Conservation (phyloP, 2,113 vertebrate species). For the Elaphurus davidianus region DNA sequence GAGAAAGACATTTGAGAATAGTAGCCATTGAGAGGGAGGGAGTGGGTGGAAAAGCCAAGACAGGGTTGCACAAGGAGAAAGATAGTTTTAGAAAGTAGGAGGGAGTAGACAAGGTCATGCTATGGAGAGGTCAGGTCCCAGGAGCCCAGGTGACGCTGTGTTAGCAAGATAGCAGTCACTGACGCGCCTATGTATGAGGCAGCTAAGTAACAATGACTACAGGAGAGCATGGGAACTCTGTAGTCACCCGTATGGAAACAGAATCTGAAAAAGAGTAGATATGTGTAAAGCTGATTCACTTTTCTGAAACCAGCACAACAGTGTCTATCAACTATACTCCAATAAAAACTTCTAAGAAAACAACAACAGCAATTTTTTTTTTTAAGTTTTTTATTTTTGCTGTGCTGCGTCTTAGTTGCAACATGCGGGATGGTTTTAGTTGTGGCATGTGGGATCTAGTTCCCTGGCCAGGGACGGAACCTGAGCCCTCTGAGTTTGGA, state of each 20-base stretch:
- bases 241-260: neutral
- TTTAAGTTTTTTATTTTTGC: neutral
- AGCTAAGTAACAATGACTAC: neutral
- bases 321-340: neutral
- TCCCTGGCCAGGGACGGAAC: neutral
- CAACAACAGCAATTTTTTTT: neutral
- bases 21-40: neutral
- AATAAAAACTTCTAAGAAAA: neutral
- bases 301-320: neutral
- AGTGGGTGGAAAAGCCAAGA: neutral
- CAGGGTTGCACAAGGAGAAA: neutral
- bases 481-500: neutral
- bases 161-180: neutral
- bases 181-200: rapidly evolving
- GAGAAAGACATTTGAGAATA: neutral
- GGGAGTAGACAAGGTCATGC: neutral
- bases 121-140: neutral
- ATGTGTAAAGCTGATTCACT: neutral
- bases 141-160: neutral
- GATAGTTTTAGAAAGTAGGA: neutral
- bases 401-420: neutral
- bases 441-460: neutral
- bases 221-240: neutral
- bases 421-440: neutral
- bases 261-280: neutral